Base-by-base conservation (phyloP, 2,113 vertebrate genomes). In the Hiodon alosoides region DNA sequence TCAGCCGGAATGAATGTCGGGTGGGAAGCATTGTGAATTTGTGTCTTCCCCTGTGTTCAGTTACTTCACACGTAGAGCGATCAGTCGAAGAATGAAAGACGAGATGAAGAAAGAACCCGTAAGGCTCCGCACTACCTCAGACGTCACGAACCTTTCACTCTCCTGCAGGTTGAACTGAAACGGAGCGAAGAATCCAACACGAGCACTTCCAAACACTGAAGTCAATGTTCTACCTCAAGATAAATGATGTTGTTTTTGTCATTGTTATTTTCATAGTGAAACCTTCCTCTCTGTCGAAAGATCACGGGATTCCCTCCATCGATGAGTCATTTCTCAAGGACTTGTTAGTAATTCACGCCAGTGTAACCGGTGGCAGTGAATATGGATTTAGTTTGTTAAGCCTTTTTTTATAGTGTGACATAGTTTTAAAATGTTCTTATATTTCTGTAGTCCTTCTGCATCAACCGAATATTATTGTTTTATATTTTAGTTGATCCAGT, bases 141-240 rank as follows among this genome's bases (percentile, higher is more conserved):
- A 92, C 88, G 89, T 91, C 94, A 87, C 76, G 79, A 84, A 66
- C 86, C 81, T 74, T 62, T 83, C 88, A 84, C 83, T 85, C 83
- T 85, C 86, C 86, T 64, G 83, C 90, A 91, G 66, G 88, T 80
- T 81, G 71, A 84, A 84, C 79, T 8, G 59, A 78, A 83, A 77
- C 69, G 16, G 48, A 76, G 81, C 80, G 80, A 57, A 75, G 85
- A 86, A 88, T 91, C 89, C 91, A 92, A 81, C 91, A 86, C 92
- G 84, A 94, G 93, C 90, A 93, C 94, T 94, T 95, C 93, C 92
- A 95, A 92, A 94, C 92, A 90, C 92, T 94, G 93, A 95, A 93
- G 93, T 93, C 87, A 92, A 93, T 94, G 83, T 89, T 96, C 97
- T 99, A 99, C 97, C 97, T 99, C 97, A 95, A 93, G 91, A 89